Evolutionary conservation across 2,113 vertebrate genomes (phyloP), one percentile per base, ranked within the genome.

Genomic region (Prietella phreatophila): DNA sequence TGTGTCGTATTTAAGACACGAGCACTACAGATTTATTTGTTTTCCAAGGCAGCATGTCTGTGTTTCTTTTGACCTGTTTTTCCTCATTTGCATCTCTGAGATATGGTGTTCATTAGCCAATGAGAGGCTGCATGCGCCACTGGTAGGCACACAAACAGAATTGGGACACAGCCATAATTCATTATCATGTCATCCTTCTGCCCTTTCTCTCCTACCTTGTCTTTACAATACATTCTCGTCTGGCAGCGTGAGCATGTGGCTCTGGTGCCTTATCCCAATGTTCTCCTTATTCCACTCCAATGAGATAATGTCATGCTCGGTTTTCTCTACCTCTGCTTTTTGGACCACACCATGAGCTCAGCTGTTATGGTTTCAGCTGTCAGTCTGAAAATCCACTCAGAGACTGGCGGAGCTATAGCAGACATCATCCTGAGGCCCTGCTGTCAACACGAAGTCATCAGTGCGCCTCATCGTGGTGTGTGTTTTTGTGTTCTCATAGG

Each of bases 101-200:
- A 60, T 71, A 76, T 53, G 84, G 9, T 76, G 58, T 55, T 53
- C 47, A 67, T 83, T 89, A 88, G 88, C 85, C 85, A 88, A 75
- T 39, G 56, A 69, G 81, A 86, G 63, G 53, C 87, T 82, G 50
- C 56, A 83, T 83, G 82, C 84, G 88, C 33, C 88, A 91, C 91
- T 65, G 84, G 71, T 92, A 90, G 88, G 10, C 33, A 67, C 36
- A 58, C 85, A 88, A 92, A 93, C 91, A 93, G 90, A 94, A 89
- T 88, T 93, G 89, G 93, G 93, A 81, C 89, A 47, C 63, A 82
- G 78, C 61, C 79, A 86, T 71, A 81, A 75, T 73, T 91, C 85
- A 82, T 81, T 88, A 85, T 82, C 33, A 76, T 89, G 36, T 36
- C 27, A 27, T 71, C 65, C 39, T 75, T 65, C 39, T 53, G 55